A percentile compares a stretch with the other conserved stretches of the same genome.
These are phyloP conservation scores for Neuroterus valhalla DNA, from an alignment of 1,140 invertebrate genomes.

Conservation along the genomic window DNA sequence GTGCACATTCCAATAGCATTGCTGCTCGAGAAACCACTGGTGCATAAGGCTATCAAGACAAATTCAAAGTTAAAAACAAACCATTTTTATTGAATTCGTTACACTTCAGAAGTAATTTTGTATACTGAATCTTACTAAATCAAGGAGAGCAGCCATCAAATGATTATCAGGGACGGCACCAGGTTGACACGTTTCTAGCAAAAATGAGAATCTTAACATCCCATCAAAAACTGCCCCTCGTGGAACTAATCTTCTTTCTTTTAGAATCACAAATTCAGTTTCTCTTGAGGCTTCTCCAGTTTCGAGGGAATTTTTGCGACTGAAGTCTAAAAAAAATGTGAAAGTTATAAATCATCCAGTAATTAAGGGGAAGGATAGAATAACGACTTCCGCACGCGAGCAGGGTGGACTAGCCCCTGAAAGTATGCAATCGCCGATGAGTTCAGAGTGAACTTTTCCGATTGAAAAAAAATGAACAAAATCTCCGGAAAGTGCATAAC, in stretches of 20 bases:
- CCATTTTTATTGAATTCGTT: no score
- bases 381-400: no score
- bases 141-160: conserved; percentile 94
- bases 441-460: no score
- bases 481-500: no score
- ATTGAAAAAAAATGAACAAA: conserved; percentile 9
- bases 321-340: conserved; percentile 79
- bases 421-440: no score
- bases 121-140: conserved; percentile 83
- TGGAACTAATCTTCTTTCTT: conserved; percentile 88
- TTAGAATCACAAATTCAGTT: conserved; percentile 90
- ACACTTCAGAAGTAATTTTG: conserved; percentile 19
- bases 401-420: no score
- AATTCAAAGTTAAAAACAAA: background rate
- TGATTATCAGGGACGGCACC: conserved; percentile 96
- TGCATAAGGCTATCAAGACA: conserved; percentile 87
- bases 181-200: conserved; percentile 96
- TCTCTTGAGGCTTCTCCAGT: conserved; percentile 85
- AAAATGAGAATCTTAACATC: conserved; percentile 88
- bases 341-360: background rate
- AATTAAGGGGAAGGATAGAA: no score
- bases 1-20: conserved; percentile 94
- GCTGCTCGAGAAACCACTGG: conserved; percentile 93
- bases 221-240: conserved; percentile 85
- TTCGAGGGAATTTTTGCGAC: conserved; percentile 88